Percentiles rank a stretch among this genome's conserved stretches.
Conservation (phyloP, 2,797 vertebrate species). For the Spea hammondii region DNA sequence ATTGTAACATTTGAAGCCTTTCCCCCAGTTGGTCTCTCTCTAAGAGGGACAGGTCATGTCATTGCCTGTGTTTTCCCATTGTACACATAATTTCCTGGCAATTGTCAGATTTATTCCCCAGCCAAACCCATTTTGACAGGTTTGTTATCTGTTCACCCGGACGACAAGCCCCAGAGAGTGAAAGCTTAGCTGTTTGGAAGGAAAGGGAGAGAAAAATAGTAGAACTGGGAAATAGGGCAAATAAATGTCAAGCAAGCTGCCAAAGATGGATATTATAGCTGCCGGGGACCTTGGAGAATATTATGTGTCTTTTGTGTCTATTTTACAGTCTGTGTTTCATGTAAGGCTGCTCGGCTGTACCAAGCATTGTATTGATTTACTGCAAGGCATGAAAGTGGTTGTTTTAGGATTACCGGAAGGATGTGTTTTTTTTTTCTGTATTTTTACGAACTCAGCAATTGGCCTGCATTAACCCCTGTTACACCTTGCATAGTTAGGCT, state of each 20-base stretch:
- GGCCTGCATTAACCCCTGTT: background rate
- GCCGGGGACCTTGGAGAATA: conserved; percentile 78
- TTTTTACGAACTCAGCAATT: background rate
- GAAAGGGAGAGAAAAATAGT: conserved; percentile 60
- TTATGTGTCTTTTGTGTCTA: conserved; percentile 76
- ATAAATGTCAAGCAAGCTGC: conserved; percentile 89
- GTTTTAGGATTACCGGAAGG: conserved; percentile 11
- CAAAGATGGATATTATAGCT: conserved; percentile 87
- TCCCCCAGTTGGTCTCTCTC: conserved; percentile 66
- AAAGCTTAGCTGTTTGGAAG: conserved; percentile 75
- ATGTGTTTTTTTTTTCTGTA: conserved; percentile 7
- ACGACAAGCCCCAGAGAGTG: conserved; percentile 78
- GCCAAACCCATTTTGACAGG: conserved; percentile 82
- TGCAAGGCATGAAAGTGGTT: conserved; percentile 58
- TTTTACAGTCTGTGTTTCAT: conserved; percentile 76
- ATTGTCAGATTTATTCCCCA: conserved; percentile 78
- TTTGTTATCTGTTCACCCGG: conserved; percentile 87
- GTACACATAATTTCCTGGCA: conserved; percentile 80
- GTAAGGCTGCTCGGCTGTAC: conserved; percentile 71
- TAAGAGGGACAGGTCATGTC: conserved; percentile 72
- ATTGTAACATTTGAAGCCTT: conserved; percentile 71
- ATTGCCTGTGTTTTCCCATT: conserved; percentile 71
- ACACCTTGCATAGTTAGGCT: background rate
- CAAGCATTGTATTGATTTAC: conserved; percentile 72
- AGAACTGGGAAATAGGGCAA: conserved; percentile 77